Evolutionary conservation across 2,113 vertebrate species (phyloP).

Genomic region (Protobothrops mucrosquamatus): DNA sequence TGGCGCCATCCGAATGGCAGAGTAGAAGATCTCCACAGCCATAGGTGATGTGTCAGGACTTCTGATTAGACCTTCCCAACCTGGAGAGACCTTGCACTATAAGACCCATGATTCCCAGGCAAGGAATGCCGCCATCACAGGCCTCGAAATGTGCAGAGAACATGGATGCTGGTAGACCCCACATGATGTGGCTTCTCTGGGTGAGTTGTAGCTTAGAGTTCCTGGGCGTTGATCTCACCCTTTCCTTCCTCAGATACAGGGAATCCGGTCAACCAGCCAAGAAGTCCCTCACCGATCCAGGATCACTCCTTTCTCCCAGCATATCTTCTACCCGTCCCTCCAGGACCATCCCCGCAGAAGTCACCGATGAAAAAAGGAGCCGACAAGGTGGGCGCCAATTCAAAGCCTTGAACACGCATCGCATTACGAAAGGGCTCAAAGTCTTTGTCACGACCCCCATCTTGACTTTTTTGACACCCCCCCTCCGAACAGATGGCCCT

Average conservation of each 20-base stretch:
- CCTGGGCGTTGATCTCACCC: rapidly evolving
- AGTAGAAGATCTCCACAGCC: neutral
- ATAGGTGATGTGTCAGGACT: neutral
- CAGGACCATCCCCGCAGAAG: rapidly evolving
- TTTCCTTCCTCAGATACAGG: conserved; percentile 49
- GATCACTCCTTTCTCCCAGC: conserved; percentile 25
- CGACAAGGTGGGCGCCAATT: neutral
- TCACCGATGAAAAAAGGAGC: conserved; percentile 31
- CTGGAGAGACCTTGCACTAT: neutral
- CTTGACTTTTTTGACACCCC: no score
- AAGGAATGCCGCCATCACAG: neutral
- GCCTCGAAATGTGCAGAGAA: neutral
- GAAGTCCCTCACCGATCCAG: conserved; percentile 44
- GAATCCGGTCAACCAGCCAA: conserved; percentile 44
- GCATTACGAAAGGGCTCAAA: no score
- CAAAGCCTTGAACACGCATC: rapidly evolving
- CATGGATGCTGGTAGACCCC: neutral
- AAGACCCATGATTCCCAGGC: neutral
- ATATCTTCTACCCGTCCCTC: rapidly evolving
- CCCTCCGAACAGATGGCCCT: no score
- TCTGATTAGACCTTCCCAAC: no score
- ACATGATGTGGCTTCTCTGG: neutral
- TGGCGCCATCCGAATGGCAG: neutral
- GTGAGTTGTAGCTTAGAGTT: neutral
- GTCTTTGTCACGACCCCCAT: no score